A percentile compares a stretch with the other conserved stretches of the same genome.
These are phyloP conservation scores for Hydropotes inermis DNA, from an alignment of 2,113 vertebrate genomes.

Conservation along the genomic window DNA sequence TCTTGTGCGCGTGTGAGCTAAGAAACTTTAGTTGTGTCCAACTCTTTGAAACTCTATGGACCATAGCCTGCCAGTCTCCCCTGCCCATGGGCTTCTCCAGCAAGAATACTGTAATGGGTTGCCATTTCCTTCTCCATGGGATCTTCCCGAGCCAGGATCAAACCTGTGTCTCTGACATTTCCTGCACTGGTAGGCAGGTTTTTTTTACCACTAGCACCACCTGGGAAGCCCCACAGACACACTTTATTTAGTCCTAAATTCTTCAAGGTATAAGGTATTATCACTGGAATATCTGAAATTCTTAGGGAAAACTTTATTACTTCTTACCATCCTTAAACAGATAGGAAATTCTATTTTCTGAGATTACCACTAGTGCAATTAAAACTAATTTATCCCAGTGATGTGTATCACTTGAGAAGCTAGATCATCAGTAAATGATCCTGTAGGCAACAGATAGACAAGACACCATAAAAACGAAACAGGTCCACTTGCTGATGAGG, in stretches of 20 bases:
- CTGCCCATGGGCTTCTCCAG: background rate
- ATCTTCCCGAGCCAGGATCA: background rate
- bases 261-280: background rate
- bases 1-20: background rate
- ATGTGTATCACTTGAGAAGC: background rate
- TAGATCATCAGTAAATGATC: background rate
- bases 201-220: background rate
- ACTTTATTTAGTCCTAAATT: background rate
- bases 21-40: background rate
- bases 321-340: background rate
- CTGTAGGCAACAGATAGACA: background rate
- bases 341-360: slow-evolving; percentile 14
- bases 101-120: background rate
- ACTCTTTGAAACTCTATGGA: background rate
- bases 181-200: background rate
- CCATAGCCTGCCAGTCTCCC: background rate
- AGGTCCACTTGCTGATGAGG: background rate
- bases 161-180: background rate
- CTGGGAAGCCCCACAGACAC: background rate
- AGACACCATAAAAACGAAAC: background rate
- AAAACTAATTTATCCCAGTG: background rate
- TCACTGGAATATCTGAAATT: background rate
- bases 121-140: background rate
- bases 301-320: background rate
- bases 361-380: background rate